These are phyloP conservation scores for Pterophyllum scalare DNA, from an alignment of 2,113 vertebrate species.

Conservation along the genomic window DNA sequence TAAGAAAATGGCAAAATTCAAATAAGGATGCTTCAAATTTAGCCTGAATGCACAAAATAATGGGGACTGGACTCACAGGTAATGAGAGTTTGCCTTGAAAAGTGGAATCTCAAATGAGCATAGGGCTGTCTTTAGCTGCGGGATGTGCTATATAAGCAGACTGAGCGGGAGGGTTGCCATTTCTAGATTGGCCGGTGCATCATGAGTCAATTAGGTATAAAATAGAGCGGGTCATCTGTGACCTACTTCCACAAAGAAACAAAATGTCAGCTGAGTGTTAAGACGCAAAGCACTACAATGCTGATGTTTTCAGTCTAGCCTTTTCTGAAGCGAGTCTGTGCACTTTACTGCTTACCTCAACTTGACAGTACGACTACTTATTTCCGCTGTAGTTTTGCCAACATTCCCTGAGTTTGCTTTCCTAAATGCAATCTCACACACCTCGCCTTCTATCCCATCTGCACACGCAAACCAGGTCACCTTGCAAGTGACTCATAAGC, in stretches of 20 bases:
- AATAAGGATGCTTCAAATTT: not conserved
- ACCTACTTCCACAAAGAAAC: conserved; percentile 43
- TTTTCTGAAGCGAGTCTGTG: not conserved
- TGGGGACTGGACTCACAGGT: not conserved
- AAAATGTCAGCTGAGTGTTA: conserved; percentile 15
- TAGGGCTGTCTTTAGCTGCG: not conserved
- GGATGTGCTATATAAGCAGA: not conserved
- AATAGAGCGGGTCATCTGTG: conserved; percentile 55
- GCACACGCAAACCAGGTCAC: conserved; percentile 56
- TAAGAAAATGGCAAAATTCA: not conserved
- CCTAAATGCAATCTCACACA: not conserved
- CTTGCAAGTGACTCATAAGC: conserved; percentile 66
- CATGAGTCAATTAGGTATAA: conserved; percentile 42
- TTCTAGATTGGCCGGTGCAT: conserved; percentile 47
- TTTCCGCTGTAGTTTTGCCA: not conserved
- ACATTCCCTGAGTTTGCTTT: not conserved
- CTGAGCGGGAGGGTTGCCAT: conserved; percentile 24
- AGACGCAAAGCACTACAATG: not conserved
- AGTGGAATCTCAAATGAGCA: conserved; percentile 18
- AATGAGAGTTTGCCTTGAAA: not conserved
- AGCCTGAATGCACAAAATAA: not conserved
- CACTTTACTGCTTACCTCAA: not conserved
- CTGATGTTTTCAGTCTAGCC: not conserved
- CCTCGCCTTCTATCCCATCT: not conserved
- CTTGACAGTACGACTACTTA: not conserved